A percentile compares a stretch with the other conserved stretches of the same genome.
Conservation (phyloP, 2,888 invertebrate genomes). For the Sinohyriopsis cumingii region DNA sequence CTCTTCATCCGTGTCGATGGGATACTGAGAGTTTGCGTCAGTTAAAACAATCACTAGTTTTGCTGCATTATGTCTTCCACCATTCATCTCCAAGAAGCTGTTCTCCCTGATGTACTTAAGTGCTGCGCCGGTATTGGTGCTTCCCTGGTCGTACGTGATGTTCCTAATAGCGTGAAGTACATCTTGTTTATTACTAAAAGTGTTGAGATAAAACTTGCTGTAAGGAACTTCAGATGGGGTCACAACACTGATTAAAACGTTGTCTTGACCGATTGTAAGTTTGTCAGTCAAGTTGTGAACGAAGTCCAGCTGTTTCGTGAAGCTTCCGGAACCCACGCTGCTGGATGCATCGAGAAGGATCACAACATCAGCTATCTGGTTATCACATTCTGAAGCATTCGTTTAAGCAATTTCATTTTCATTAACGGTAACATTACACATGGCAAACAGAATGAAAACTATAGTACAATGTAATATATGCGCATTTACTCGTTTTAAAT, state of each 20-base stretch:
- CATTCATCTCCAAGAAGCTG: slow-evolving; percentile 34
- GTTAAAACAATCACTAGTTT: slow-evolving; percentile 44
- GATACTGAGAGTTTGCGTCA: slow-evolving; percentile 38
- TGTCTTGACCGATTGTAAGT: slow-evolving; percentile 43
- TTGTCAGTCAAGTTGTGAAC: slow-evolving; percentile 40
- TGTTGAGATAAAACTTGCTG: slow-evolving; percentile 44
- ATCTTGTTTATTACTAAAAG: slow-evolving; percentile 26
- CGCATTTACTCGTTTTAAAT: too few relatives aligned
- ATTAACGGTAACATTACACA: too few relatives aligned
- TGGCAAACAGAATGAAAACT: too few relatives aligned
- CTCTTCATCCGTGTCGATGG: slow-evolving; percentile 20
- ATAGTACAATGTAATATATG: too few relatives aligned
- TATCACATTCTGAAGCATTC: slow-evolving; percentile 25
- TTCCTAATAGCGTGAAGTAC: slow-evolving; percentile 30
- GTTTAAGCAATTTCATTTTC: too few relatives aligned
- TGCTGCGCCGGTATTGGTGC: slow-evolving; percentile 37
- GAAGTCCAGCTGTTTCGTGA: slow-evolving; percentile 47
- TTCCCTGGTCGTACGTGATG: slow-evolving; percentile 31
- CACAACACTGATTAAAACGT: slow-evolving; percentile 43
- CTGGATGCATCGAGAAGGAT: slow-evolving; percentile 48
- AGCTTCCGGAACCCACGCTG: slow-evolving; percentile 38
- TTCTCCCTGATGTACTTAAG: slow-evolving; percentile 30
- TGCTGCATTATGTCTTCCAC: slow-evolving; percentile 32
- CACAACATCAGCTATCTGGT: slow-evolving; percentile 46
- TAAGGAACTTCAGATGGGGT: slow-evolving; percentile 32